Conservation (phyloP, 2,113 vertebrate genomes). For the Bucco capensis region DNA sequence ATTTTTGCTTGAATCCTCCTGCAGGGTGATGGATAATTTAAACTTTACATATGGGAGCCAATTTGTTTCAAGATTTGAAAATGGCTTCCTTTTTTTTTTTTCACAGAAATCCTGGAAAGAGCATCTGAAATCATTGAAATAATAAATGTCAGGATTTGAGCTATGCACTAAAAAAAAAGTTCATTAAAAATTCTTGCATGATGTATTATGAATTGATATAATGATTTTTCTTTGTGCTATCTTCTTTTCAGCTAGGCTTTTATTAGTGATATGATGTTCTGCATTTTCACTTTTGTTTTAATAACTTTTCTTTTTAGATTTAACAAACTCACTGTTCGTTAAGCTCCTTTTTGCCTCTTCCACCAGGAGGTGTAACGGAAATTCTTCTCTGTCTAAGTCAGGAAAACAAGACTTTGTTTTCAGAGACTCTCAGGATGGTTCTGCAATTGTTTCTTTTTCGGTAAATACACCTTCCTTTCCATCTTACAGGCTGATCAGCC, state of each 20-base stretch:
- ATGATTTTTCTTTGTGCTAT: neutral
- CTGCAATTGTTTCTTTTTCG: neutral
- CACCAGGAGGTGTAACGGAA: neutral
- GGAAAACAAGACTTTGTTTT: neutral
- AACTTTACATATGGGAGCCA: conserved; percentile 55
- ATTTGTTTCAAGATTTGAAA: conserved; percentile 52
- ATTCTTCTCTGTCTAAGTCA: neutral
- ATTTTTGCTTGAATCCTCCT: conserved; percentile 63
- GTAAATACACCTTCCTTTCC: neutral
- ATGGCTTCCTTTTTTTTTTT: conserved; percentile 16
- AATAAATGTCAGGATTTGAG: conserved; percentile 45
- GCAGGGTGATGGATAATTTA: conserved; percentile 68
- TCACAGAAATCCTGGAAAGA: conserved; percentile 38
- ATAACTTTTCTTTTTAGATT: neutral
- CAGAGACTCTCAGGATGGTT: neutral
- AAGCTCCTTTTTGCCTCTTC: neutral
- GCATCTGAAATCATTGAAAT: conserved; percentile 36
- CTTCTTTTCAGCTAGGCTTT: conserved; percentile 22
- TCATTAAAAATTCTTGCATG: conserved; percentile 42
- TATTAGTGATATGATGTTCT: neutral
- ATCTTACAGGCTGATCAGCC: neutral
- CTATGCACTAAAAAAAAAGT: conserved; percentile 16
- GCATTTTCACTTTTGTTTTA: conserved; percentile 11
- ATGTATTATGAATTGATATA: conserved; percentile 2
- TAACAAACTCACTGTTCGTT: neutral